These are phyloP conservation scores for Apoda limacodes DNA, from an alignment of 2,888 invertebrate genomes.

Conservation along the genomic window DNA sequence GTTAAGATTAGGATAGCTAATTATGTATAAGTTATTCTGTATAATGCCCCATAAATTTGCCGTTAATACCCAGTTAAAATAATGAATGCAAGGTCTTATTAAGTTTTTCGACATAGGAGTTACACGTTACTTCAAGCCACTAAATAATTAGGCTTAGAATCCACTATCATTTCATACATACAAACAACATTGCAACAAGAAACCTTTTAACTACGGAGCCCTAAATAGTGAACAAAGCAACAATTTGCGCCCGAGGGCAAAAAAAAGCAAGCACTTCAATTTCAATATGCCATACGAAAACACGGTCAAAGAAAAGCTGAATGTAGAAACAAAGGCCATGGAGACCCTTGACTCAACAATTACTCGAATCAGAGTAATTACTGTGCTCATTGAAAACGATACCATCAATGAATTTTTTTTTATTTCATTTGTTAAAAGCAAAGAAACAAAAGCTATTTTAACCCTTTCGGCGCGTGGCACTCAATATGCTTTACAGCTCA, in stretches of 20 bases:
- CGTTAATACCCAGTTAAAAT: no score
- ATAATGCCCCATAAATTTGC: no score
- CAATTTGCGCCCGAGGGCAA: slow-evolving; percentile 11
- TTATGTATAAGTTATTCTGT: no score
- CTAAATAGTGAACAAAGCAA: slow-evolving; percentile 5
- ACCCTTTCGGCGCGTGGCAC: slow-evolving; percentile 58
- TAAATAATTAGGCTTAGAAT: no score
- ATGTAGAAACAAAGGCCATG: slow-evolving; percentile 46
- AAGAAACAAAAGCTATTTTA: slow-evolving; percentile 41
- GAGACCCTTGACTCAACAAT: slow-evolving; percentile 47
- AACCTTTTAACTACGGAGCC: background rate
- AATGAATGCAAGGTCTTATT: no score
- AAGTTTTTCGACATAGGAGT: no score
- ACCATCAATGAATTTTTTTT: slow-evolving; percentile 48
- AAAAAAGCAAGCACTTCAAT: slow-evolving; percentile 42
- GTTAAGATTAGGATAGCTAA: no score
- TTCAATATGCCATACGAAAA: slow-evolving; percentile 54
- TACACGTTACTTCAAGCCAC: no score
- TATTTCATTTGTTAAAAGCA: slow-evolving; percentile 32
- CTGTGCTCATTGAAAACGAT: slow-evolving; percentile 55
- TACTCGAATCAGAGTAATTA: slow-evolving; percentile 63
- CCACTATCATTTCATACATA: no score
- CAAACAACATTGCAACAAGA: no score
- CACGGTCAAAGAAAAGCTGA: slow-evolving; percentile 56
- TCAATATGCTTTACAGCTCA: no score